Conservation (phyloP, 2,113 vertebrate species). For the Morphnarchus princeps region DNA sequence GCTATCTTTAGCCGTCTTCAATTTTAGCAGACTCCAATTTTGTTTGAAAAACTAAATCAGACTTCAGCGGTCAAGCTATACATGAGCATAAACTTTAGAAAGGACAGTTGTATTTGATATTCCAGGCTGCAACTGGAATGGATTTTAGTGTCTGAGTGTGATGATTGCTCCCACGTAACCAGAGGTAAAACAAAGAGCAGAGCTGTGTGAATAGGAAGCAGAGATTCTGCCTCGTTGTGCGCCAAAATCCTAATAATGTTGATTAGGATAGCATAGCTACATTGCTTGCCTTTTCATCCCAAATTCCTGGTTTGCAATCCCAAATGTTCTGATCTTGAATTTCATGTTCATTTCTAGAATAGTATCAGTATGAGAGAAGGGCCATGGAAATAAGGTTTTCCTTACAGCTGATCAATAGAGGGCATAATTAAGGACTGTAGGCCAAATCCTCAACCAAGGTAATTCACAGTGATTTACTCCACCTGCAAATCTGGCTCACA, state of each 20-base stretch:
- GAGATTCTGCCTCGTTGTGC: not conserved
- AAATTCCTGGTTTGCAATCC: not conserved
- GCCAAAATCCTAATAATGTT: not conserved
- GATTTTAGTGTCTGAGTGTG: not conserved
- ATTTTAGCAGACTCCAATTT: conserved; percentile 27
- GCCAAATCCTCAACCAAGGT: not conserved
- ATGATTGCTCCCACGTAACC: not conserved
- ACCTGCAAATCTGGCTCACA: not conserved
- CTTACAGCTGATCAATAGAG: not conserved
- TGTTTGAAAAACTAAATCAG: conserved; percentile 11
- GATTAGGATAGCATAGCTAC: not conserved
- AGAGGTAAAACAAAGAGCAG: not conserved
- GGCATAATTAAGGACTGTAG: not conserved
- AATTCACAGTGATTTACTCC: not conserved
- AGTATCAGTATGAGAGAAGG: not conserved
- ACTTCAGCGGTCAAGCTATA: not conserved
- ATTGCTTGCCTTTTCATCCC: not conserved
- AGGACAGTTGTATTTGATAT: not conserved
- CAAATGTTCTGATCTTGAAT: not conserved
- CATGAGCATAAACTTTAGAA: not conserved
- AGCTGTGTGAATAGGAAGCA: not conserved
- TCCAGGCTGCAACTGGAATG: not conserved
- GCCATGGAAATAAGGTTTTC: not conserved
- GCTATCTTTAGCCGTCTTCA: conserved; percentile 42
- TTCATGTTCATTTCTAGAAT: not conserved